Evolutionary conservation across 2,797 vertebrate species (phyloP).

Genomic region (Holocentrus rufus): DNA sequence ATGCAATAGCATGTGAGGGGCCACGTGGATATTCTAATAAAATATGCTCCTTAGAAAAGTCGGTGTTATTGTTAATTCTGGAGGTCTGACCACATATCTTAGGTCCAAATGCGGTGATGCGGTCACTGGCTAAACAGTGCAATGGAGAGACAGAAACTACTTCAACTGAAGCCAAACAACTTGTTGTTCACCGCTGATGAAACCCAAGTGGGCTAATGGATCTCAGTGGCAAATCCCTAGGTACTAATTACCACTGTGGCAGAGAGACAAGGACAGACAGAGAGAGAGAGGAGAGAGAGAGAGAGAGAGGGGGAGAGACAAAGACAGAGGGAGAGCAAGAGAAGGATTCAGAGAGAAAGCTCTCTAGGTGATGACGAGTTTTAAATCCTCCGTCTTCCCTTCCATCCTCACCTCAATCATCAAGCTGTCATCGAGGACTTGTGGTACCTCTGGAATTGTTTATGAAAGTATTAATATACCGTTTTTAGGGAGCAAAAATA

Average conservation of each 20-base stretch:
- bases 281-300: not conserved
- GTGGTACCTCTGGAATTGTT: slow-evolving; percentile 52
- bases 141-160: slow-evolving; percentile 48
- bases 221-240: slow-evolving; percentile 49
- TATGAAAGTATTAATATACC: slow-evolving; percentile 68
- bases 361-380: slow-evolving; percentile 63
- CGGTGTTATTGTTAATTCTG: slow-evolving; percentile 27
- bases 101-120: slow-evolving; percentile 47
- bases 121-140: slow-evolving; percentile 57
- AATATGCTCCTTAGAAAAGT: slow-evolving; percentile 30
- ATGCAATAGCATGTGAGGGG: slow-evolving; percentile 27
- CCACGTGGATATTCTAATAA: slow-evolving; percentile 8
- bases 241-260: slow-evolving; percentile 62
- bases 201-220: slow-evolving; percentile 59
- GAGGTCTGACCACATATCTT: slow-evolving; percentile 40
- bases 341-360: slow-evolving; percentile 32
- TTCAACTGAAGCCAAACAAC: slow-evolving; percentile 58
- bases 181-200: slow-evolving; percentile 50
- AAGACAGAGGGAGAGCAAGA: slow-evolving; percentile 11
- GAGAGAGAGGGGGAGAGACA: not conserved
- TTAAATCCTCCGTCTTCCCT: slow-evolving; percentile 47
- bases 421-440: slow-evolving; percentile 67
- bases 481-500: slow-evolving; percentile 71
- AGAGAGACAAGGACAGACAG: not conserved
- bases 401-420: slow-evolving; percentile 67